Evolutionary conservation across 2,797 vertebrate genomes (phyloP), one percentile per base, ranked within the genome.

Genomic region (Phalloptychus januarius): DNA sequence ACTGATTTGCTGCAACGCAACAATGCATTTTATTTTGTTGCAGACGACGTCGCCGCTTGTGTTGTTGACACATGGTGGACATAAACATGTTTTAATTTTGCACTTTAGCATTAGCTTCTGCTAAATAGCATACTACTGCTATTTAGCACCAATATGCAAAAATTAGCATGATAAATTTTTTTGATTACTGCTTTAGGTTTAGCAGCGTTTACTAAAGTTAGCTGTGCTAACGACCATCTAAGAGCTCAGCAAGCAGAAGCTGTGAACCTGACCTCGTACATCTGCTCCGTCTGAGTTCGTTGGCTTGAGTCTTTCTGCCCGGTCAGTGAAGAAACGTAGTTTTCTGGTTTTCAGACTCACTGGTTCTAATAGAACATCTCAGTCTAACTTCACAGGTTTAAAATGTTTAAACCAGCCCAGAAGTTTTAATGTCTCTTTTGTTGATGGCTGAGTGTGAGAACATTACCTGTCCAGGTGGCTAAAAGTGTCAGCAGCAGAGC

Each of bases 391-490:
- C 28, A 20, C 13, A 36, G 33, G 6, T 63, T 63, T 63, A 3
- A 63, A 36, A 36, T 63, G 15, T 33, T 18, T 36, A 36, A 61
- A 36, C 2, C 16, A 18, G 15, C 61, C 20, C 33, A 23, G 1
- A 36, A 3, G 13, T 4, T 20, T 20, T 23, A 23, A 38, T 0
- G 6, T 63, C 3, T 65, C 8, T 38, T 11, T 38, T 65, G 18
- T 23, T 65, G 18, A 11, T 56, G 54, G 25, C 7, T 42, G 7
- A 36, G 45, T 67, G 38, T 56, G 45, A 10, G n/a, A 44, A 75
- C 18, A 40, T 71, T 84, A 90, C 92, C 89, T 91, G 88, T 80
- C 74, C 85, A 83, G 33, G 77, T 54, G 40, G 92, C 56, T 50
- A 76, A 3, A 25, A 86, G 48, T 25, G 67, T 28, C 72, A 87